Base-by-base conservation (phyloP, 2,888 invertebrate species). In the Mythimna impura region DNA sequence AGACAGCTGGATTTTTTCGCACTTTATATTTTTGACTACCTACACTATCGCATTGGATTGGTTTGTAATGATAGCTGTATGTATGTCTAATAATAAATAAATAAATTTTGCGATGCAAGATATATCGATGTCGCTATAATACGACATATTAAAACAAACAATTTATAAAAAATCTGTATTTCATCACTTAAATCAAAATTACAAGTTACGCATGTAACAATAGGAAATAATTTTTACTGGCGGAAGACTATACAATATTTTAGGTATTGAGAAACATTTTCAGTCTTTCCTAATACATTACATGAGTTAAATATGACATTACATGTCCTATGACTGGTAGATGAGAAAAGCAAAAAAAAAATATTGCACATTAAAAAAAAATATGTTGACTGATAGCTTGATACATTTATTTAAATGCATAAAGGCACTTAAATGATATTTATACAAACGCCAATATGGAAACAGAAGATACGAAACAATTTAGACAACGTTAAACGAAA, bases 141-240 rank as follows among this genome's bases (percentile, higher is more conserved):
- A 34, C 6, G 20, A n/a, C 2, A 22, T 0, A 54, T 36, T 52
- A 83, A 82, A 79, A 67, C 61, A 82, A 70, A 34, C 0, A 36
- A n/a, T 9, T 55, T 66, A 67, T 60, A 67, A 69, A 68, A 75
- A 58, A 54, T 14, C 63, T 77, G 55, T 77, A 70, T 83, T 82
- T 80, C 36, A 72, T 74, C 54, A 78, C 68, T 76, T 77, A 73
- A 55, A 69, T 64, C 43, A 78, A 72, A 76, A 74, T 65, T 74
- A 84, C 73, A 78, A 74, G 73, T 68, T 76, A 77, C 40, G 20
- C 36, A 73, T 64, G 67, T 73, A 78, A 76, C 72, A 78, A 81
- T 78, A 68, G 57, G 20, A 58, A 66, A 34, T 61, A 25, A 17
- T 57, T 63, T 66, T 73, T 60, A 64, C 4, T 62, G 47, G 20